These are phyloP conservation scores for Casuarius casuarius DNA, from an alignment of 2,113 vertebrate genomes.

Conservation along the genomic window DNA sequence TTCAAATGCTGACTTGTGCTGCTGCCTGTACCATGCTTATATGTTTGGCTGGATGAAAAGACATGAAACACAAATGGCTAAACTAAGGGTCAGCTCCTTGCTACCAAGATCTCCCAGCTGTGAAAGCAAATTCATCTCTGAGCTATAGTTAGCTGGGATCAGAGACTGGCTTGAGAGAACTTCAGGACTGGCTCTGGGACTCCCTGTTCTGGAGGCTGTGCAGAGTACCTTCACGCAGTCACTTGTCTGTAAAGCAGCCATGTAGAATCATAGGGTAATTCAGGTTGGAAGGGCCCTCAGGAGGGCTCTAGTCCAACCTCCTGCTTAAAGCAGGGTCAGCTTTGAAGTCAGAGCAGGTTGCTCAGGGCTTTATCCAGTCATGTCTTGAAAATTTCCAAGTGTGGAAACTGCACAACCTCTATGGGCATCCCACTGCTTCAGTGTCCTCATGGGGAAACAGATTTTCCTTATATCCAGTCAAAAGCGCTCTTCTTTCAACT, in stretches of 20 bases:
- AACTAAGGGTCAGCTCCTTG: not conserved
- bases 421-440: fast-evolving
- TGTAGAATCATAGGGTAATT: not conserved
- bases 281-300: fast-evolving
- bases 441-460: not conserved
- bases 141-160: not conserved
- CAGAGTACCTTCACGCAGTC: not conserved
- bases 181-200: not conserved
- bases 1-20: not conserved
- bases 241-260: not conserved
- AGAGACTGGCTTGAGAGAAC: not conserved
- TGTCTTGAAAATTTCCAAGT: not conserved
- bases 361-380: not conserved
- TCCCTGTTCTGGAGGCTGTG: not conserved
- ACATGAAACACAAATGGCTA: not conserved
- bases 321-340: not conserved
- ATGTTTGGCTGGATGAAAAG: not conserved
- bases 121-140: not conserved
- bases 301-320: not conserved
- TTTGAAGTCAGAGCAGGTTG: not conserved
- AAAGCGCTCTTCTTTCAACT: not conserved
- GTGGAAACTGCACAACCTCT: not conserved
- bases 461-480: not conserved
- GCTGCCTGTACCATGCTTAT: not conserved
- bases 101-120: not conserved